These are phyloP conservation scores for Platysternon megacephalum DNA, from an alignment of 2,113 vertebrate genomes.

Conservation along the genomic window DNA sequence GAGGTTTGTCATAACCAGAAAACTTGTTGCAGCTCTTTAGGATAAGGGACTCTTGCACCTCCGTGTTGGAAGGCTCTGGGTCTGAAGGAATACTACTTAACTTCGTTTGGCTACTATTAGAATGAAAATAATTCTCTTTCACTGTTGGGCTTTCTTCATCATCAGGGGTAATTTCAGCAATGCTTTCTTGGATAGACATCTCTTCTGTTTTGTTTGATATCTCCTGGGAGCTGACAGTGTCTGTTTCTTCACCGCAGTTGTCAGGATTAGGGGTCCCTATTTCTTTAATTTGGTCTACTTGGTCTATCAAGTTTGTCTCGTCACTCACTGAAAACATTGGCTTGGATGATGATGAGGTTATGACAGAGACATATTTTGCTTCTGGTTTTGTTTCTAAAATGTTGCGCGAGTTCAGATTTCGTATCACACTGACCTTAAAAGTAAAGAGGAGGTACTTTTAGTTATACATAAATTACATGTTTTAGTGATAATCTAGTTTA, in stretches of 20 bases:
- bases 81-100: background rate
- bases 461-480: background rate
- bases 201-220: background rate
- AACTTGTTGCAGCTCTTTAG: constrained; percentile 36
- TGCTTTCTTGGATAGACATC: background rate
- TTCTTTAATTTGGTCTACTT: background rate
- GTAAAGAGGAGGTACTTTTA: background rate
- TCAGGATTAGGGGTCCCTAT: background rate
- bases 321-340: background rate
- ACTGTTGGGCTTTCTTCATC: background rate
- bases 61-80: constrained; percentile 20
- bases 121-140: constrained; percentile 42
- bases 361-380: constrained; percentile 11
- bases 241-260: background rate
- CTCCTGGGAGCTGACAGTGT: background rate
- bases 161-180: background rate
- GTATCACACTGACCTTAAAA: constrained; percentile 74
- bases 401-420: constrained; percentile 17
- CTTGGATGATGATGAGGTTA: background rate
- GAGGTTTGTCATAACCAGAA: constrained; percentile 81
- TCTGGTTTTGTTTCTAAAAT: constrained; percentile 58
- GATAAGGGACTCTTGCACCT: background rate
- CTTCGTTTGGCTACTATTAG: constrained; percentile 44
- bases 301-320: background rate
- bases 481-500: background rate